These are phyloP conservation scores for Colletes latitarsis DNA, from an alignment of 1,140 invertebrate genomes.

Conservation along the genomic window DNA sequence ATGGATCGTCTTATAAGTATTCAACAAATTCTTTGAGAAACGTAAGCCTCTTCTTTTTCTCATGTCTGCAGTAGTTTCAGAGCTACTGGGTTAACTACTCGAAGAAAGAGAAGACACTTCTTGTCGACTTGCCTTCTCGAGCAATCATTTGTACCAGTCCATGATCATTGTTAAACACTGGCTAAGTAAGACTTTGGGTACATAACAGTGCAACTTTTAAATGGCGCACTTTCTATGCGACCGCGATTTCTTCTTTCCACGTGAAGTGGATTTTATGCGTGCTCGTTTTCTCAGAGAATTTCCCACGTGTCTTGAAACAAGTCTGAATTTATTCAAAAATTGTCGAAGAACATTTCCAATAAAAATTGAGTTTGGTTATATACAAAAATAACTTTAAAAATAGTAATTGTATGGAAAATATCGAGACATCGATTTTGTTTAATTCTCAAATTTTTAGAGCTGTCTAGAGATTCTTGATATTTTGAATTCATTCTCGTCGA, in stretches of 20 bases:
- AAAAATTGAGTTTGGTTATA: too few species aligned
- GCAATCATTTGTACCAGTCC: neutral
- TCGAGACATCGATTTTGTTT: too few species aligned
- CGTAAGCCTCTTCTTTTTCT: neutral
- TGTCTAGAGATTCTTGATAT: too few species aligned
- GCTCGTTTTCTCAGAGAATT: neutral
- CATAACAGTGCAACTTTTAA: constrained; percentile 20
- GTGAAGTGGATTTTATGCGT: neutral
- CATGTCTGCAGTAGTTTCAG: neutral
- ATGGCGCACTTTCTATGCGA: constrained; percentile 6
- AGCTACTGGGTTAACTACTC: neutral
- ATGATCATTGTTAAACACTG: constrained; percentile 18
- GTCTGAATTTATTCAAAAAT: neutral
- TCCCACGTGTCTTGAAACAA: neutral
- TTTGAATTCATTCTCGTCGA: too few species aligned
- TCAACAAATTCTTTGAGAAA: neutral
- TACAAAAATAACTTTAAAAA: too few species aligned
- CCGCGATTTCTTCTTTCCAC: neutral
- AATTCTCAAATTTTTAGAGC: too few species aligned
- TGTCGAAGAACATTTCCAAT: neutral
- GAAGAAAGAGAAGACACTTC: neutral
- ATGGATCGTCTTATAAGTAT: too few species aligned
- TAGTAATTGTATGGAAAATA: too few species aligned
- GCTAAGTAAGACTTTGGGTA: neutral
- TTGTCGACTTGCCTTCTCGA: neutral